Evolutionary conservation across 1,140 invertebrate genomes (phyloP).

Genomic region (Hylaeus volcanicus): DNA sequence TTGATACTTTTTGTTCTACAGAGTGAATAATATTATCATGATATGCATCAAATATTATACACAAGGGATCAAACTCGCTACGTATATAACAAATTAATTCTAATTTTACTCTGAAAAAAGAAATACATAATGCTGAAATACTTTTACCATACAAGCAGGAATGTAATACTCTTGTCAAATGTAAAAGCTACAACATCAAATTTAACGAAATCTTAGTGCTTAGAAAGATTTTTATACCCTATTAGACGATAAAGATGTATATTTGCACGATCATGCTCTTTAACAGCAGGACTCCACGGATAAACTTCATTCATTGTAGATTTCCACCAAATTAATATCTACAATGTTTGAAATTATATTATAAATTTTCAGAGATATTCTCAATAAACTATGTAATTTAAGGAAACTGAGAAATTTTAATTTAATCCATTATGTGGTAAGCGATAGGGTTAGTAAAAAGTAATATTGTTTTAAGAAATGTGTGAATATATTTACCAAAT

Average conservation of each 20-base stretch:
- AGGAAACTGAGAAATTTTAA: not conserved
- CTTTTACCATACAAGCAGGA: slow-evolving; percentile 1
- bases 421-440: too few relatives aligned
- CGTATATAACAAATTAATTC: slow-evolving; percentile 84
- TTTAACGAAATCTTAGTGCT: not conserved
- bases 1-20: slow-evolving; percentile 88
- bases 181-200: slow-evolving; percentile 13
- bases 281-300: slow-evolving; percentile 90
- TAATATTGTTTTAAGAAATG: not conserved
- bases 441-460: not conserved
- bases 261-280: slow-evolving; percentile 90
- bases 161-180: slow-evolving; percentile 3
- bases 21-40: slow-evolving; percentile 86
- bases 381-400: not conserved
- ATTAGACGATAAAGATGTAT: slow-evolving; percentile 86
- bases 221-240: slow-evolving; percentile 70
- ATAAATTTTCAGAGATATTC: not conserved
- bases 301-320: slow-evolving; percentile 89
- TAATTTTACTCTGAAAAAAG: slow-evolving; percentile 81
- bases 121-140: slow-evolving; percentile 11
- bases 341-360: slow-evolving; percentile 24
- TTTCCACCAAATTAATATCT: slow-evolving; percentile 89
- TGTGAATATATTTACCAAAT: slow-evolving; percentile 79
- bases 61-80: slow-evolving; percentile 87
- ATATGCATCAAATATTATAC: slow-evolving; percentile 84